phyloP scores from a whole-genome alignment of 1,140 invertebrate genomes.

The Drosophila tropicalis region DNA sequence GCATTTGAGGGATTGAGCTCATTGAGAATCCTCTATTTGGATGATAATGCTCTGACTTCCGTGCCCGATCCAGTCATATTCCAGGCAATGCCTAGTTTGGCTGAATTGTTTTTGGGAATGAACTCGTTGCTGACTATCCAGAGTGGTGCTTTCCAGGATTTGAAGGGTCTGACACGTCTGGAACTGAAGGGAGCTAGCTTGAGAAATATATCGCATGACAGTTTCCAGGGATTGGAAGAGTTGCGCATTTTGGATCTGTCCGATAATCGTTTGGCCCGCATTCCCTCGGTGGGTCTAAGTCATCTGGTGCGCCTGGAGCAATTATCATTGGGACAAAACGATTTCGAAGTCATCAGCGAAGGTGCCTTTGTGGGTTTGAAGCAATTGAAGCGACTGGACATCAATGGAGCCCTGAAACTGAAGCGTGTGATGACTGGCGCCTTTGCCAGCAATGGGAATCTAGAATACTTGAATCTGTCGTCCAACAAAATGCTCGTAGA shows the following conservation, averaged over 20 bases:
- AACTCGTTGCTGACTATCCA: slow-evolving; percentile 90
- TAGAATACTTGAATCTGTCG: slow-evolving; percentile 90
- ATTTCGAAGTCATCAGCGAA: slow-evolving; percentile 87
- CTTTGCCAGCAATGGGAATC: slow-evolving; percentile 91
- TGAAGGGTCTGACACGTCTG: slow-evolving; percentile 89
- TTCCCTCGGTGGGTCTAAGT: slow-evolving; percentile 90
- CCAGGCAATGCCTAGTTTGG: slow-evolving; percentile 89
- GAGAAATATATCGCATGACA: slow-evolving; percentile 89
- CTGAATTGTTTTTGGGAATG: slow-evolving; percentile 92
- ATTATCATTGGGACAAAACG: slow-evolving; percentile 92
- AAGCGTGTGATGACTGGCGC: slow-evolving; percentile 89
- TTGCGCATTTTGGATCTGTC: slow-evolving; percentile 90
- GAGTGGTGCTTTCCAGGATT: slow-evolving; percentile 90
- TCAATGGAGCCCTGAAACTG: slow-evolving; percentile 90
- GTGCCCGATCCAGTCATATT: slow-evolving; percentile 88
- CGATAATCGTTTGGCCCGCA: slow-evolving; percentile 89
- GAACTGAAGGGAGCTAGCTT: slow-evolving; percentile 92
- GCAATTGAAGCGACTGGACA: slow-evolving; percentile 90
- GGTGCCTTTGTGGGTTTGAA: slow-evolving; percentile 90
- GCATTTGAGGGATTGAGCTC: slow-evolving; percentile 92
- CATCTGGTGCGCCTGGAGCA: slow-evolving; percentile 90
- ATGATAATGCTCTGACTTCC: slow-evolving; percentile 91
- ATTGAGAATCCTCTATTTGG: slow-evolving; percentile 91
- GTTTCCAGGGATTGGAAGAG: slow-evolving; percentile 90
- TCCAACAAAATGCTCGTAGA: slow-evolving; percentile 89